These are phyloP conservation scores for Collichthys lucidus DNA, from an alignment of 2,113 vertebrate species.

Conservation along the genomic window DNA sequence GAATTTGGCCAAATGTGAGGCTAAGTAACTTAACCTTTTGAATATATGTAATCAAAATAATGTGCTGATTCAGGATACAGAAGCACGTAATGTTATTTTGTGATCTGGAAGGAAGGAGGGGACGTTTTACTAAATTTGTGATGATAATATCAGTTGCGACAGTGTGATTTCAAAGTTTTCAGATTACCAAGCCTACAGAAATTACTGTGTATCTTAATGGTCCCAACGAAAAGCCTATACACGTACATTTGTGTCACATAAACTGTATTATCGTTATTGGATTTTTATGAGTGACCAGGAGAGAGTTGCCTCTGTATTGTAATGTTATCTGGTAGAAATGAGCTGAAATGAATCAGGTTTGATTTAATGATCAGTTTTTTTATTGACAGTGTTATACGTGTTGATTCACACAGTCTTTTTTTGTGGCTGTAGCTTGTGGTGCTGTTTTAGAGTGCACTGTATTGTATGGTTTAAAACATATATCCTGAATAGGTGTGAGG, in stretches of 20 bases:
- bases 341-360: too few species aligned
- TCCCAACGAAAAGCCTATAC: background rate
- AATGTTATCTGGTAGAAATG: background rate
- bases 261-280: background rate
- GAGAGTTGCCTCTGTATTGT: background rate
- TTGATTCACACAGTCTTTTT: background rate
- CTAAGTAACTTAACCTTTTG: background rate
- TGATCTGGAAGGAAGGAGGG: background rate
- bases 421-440: background rate
- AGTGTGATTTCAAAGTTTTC: background rate
- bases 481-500: background rate
- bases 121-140: background rate
- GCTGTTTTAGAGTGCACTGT: background rate
- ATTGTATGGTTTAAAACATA: background rate
- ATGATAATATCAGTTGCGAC: too few species aligned
- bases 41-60: background rate
- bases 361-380: background rate
- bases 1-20: background rate
- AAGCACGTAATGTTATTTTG: background rate
- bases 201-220: background rate
- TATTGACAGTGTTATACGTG: background rate
- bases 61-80: background rate
- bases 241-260: background rate
- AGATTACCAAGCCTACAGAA: background rate
- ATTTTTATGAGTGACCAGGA: background rate